Conservation (phyloP, 2,888 invertebrate genomes). For the Plemyria rubiginata region DNA sequence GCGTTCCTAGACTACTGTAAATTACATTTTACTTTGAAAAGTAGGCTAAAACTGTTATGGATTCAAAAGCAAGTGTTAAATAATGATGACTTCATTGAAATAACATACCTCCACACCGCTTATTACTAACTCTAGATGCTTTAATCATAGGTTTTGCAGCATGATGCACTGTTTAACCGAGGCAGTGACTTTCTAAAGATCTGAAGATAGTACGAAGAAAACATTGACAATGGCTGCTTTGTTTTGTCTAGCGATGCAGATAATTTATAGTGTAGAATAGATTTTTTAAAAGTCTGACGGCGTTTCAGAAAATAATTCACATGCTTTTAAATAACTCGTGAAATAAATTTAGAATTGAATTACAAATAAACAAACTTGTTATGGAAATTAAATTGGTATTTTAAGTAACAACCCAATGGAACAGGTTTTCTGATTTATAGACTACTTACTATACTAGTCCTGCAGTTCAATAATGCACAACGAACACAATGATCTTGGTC, state of each 20-base stretch:
- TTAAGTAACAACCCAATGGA: constrained; percentile 8
- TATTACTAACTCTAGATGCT: constrained; percentile 25
- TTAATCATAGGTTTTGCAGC: constrained; percentile 32
- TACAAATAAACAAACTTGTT: constrained; percentile 14
- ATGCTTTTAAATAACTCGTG: neutral
- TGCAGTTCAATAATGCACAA: constrained; percentile 18
- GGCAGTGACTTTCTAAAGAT: constrained; percentile 42
- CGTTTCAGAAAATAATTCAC: constrained; percentile 3
- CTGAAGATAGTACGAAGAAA: constrained; percentile 34
- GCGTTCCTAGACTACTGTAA: constrained; percentile 18
- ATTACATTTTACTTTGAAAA: constrained; percentile 21
- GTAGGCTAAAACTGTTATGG: constrained; percentile 18
- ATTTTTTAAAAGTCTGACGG: neutral
- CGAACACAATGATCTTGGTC: constrained; percentile 28
- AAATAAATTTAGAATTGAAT: constrained; percentile 2
- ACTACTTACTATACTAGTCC: constrained; percentile 11
- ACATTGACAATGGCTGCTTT: constrained; percentile 44
- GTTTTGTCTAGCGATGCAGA: constrained; percentile 38
- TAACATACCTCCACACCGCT: constrained; percentile 10
- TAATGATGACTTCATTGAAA: constrained; percentile 24
- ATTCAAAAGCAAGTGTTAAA: constrained; percentile 3
- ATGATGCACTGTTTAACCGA: constrained; percentile 34
- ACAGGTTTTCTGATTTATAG: constrained; percentile 17
- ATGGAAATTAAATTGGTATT: constrained; percentile 11
- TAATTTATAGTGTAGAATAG: constrained; percentile 24